Base-by-base conservation (phyloP, 1,140 invertebrate species). In the Chironomus striatipennis region DNA sequence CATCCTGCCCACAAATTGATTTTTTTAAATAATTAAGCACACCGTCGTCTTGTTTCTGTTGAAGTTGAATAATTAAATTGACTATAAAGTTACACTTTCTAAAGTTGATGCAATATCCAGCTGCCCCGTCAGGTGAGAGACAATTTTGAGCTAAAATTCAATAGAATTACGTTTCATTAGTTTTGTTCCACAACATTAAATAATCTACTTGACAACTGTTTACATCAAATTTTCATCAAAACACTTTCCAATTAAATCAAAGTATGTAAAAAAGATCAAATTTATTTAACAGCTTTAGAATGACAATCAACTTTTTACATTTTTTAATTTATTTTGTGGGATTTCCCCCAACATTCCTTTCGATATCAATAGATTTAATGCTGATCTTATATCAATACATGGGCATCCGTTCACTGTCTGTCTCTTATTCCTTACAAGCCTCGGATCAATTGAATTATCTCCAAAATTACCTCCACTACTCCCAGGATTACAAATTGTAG, bases 1-100 rank as follows among this genome's bases (percentile, higher is more conserved):
- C 83, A 43, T 85, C 81, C 73, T 82, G 87, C 0, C 84, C 84
- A 76, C 89, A 90, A 9, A 86, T 78, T 0, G 85, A 87, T 57
- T 79, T 79, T 9, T 84, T 81, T 12, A 89, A 87, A 6, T 78
- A 78, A 6, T 74, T 78, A 77, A 57, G 80, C 78, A 0, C 79
- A 77, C 2, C 57, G 78, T 75, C 7, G 78, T 79, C 75, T 78
- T 72, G 10, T 74, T 72, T 21, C 77, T 75, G 47, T 77, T 43
- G 9, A 81, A 75, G 64, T 80, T 76, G 2, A 73, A 74, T 78
- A 67, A 85, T 79, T 73, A 83, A 76, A 74, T 83, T 75, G 0
- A 87, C 12, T 8, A 88, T 77, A 0, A 78, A 74, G 3, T 79
- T 75, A 74, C 88, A 88, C 10, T 76, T 75, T 76, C 76, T 79